Evolutionary conservation across 2,888 invertebrate genomes (phyloP), one percentile per base, ranked within the genome.

Genomic region (Yponomeuta sedellus): DNA sequence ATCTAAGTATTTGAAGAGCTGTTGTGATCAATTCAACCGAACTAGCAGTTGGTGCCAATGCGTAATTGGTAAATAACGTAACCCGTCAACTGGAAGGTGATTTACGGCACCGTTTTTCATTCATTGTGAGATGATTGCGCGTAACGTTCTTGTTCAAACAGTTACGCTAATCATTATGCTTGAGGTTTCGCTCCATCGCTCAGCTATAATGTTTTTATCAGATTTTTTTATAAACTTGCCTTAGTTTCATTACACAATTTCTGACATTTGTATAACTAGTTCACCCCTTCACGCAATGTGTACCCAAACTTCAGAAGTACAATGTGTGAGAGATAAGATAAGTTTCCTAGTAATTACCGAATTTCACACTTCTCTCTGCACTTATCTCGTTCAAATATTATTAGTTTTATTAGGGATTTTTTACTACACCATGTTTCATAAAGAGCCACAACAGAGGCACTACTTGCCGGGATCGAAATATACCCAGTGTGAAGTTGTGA

Each of bases 341-440:
- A 82, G 82, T 78, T 77, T 77, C 79, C 73, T 75, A 77, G 82
- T 85, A 88, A 87, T 88, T 89, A 89, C 82, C 83, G 87, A 86
- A 86, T 85, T 88, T 86, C 78, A 85, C 83, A 81, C 80, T 77
- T 82, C 82, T 79, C 77, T 79, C 71, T 75, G 78, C 77, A 78
- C 77, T 83, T 88, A 89, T 90, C 90, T 75, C 78, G 75, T 80
- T 82, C 77, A 88, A 90, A 90, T 85, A 88, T 85, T 83, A 83
- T 82, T 79, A 78, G 76, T 77, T 79, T 76, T 75, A 74, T 80
- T 84, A 81, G 80, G 79, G 28, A 19, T 80, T 77, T 76, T 79
- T 80, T 77, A 81, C 79, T 74, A 75, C 76, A 71, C 68, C 71
- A 69, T 70, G 79, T 87, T 86, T 85, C 85, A 73, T 83, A 86